These are phyloP conservation scores for Bombyx mandarina DNA, from an alignment of 1,140 invertebrate genomes.

Conservation along the genomic window DNA sequence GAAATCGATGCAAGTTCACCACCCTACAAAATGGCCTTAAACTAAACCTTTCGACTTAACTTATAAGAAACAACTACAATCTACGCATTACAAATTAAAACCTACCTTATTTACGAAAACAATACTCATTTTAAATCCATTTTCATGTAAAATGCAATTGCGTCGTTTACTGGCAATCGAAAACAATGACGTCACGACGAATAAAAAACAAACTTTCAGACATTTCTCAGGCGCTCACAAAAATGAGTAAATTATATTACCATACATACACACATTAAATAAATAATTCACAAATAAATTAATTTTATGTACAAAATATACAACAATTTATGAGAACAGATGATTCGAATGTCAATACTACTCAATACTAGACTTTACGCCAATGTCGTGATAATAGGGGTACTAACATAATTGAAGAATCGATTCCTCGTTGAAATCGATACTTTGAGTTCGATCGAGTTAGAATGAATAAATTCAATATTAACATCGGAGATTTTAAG, in stretches of 20 bases:
- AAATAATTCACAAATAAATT: constrained; percentile 45
- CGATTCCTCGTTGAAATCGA: too few relatives aligned
- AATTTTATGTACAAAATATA: constrained; percentile 56
- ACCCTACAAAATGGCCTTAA: constrained; percentile 8
- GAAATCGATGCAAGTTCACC: constrained; percentile 55
- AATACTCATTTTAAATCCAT: constrained; percentile 68
- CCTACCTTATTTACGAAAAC: constrained; percentile 61
- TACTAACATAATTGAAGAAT: too few relatives aligned
- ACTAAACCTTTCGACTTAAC: neutral
- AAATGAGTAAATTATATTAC: constrained; percentile 24
- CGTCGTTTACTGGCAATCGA: constrained; percentile 68
- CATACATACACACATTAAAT: constrained; percentile 32
- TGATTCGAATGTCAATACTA: constrained; percentile 57
- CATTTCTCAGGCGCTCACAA: constrained; percentile 32
- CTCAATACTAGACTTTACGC: constrained; percentile 34
- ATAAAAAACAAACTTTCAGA: constrained; percentile 42
- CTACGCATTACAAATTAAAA: constrained; percentile 4
- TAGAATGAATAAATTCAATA: too few relatives aligned
- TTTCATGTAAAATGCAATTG: constrained; percentile 64
- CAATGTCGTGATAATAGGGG: too few relatives aligned
- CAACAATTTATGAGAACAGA: constrained; percentile 59
- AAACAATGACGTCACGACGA: constrained; percentile 68
- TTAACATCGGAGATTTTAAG: too few relatives aligned
- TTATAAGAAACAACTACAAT: neutral
- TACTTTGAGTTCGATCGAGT: too few relatives aligned